Base-by-base conservation (phyloP, 2,888 invertebrate species). In the Mycalesis mineus region DNA sequence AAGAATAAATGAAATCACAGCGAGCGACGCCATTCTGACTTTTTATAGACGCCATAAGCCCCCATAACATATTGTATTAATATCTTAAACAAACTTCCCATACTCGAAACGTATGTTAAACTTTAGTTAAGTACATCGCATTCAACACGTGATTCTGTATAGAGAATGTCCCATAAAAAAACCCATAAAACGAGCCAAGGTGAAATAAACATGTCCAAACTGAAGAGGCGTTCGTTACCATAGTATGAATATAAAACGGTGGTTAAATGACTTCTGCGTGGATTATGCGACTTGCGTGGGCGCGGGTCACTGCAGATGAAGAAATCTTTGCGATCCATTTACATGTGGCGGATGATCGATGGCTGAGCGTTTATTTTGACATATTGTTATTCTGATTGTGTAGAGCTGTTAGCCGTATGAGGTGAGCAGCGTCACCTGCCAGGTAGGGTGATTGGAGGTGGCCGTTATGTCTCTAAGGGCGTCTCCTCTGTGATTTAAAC, bases 211-310 rank as follows among this genome's bases (percentile, higher is more conserved):
- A 67, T 65, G 59, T 44, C 62, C 53, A 45, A 62, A 58, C 55
- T 59, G 60, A 53, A 60, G 63, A 65, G 63, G 63, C 62, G 64
- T 62, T 58, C 61, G 65, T 68, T 63, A 68, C 63, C 63, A 64
- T 56, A 62, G 59, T 66, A 68, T 73, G 74, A 71, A 77, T 75
- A 78, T 75, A 78, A 81, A 77, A 75, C 73, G 74, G 68, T 73
- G 73, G 73, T 74, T 70, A 69, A 71, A 72, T 52, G 59, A 56
- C 59, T 57, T 59, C 57, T 62, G 58, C 55, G 39, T 49, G 44
- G 42, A 54, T 58, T 56, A 58, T 45, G 64, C 64, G 65, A 65
- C 31, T 59, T 67, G 77, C 78, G 81, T 75, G 66, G 73, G 75
- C 76, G 75, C 74, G 71, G 75, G 69, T 74, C 62, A 63, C 37